These are phyloP conservation scores for Drosophila leonis DNA, from an alignment of 2,888 invertebrate species.

Conservation along the genomic window DNA sequence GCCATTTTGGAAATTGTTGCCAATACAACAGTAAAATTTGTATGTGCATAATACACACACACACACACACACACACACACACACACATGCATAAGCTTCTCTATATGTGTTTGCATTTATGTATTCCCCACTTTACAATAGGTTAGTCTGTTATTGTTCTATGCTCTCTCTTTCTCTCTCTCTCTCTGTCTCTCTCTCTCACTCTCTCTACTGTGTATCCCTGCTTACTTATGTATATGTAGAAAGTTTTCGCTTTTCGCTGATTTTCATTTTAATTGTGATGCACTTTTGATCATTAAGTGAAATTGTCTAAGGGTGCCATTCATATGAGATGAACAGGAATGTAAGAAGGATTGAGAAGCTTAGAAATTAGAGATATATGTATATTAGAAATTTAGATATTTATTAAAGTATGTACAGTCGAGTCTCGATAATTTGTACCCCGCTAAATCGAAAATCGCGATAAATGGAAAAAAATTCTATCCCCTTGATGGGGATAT, in stretches of 20 bases:
- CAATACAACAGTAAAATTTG: slow-evolving; percentile 38
- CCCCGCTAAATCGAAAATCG: too few species aligned
- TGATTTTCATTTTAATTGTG: slow-evolving; percentile 74
- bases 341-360: neutral
- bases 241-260: slow-evolving; percentile 75
- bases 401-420: neutral
- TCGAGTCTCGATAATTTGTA: too few species aligned
- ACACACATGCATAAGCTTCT: neutral
- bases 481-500: too few species aligned
- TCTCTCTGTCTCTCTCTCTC: neutral
- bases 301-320: slow-evolving; percentile 19
- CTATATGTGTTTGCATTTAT: slow-evolving; percentile 15
- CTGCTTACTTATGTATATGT: slow-evolving; percentile 45
- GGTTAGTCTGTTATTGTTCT: slow-evolving; percentile 79
- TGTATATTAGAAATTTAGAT: neutral
- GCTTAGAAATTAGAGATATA: neutral
- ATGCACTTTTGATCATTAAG: slow-evolving; percentile 36
- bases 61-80: neutral
- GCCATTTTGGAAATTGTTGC: slow-evolving; percentile 61
- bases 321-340: neutral
- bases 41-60: slow-evolving; percentile 25
- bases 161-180: slow-evolving; percentile 21
- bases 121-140: slow-evolving; percentile 72
- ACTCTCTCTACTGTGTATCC: neutral
- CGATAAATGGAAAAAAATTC: too few species aligned